Evolutionary conservation across 1,140 invertebrate species (phyloP).

Genomic region (Kradibia gibbosae): DNA sequence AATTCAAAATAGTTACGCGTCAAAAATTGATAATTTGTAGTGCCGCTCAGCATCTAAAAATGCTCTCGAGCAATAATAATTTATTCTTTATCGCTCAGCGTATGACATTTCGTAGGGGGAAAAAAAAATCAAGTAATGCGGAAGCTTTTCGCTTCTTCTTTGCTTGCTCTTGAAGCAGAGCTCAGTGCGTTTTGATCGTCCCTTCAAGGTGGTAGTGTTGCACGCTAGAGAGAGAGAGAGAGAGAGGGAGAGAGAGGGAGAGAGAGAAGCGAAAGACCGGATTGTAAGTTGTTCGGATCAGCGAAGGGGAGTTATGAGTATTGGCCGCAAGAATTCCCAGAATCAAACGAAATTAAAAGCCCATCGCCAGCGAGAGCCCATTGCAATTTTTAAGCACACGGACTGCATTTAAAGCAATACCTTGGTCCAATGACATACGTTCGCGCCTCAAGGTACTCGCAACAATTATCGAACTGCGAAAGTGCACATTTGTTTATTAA

Average conservation of each 20-base stretch:
- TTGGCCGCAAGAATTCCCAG: no score
- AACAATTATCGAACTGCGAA: no score
- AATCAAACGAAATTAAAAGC: not conserved
- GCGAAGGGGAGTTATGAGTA: not conserved
- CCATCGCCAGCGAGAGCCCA: not conserved
- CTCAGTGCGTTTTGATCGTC: slow-evolving; percentile 14
- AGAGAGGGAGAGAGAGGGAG: no score
- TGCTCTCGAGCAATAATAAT: slow-evolving; percentile 2
- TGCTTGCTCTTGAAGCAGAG: not conserved
- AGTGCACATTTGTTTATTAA: no score
- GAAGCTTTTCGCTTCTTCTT: slow-evolving; percentile 25
- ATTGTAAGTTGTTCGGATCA: not conserved
- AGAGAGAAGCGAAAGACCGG: not conserved
- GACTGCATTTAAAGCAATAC: not conserved
- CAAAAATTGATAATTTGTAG: not conserved
- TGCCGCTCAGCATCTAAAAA: not conserved
- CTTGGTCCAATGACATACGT: slow-evolving; percentile 22
- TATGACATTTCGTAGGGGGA: slow-evolving; percentile 25
- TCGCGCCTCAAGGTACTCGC: slow-evolving; percentile 41
- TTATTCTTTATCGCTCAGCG: not conserved
- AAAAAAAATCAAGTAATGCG: slow-evolving; percentile 49
- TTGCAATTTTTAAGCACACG: not conserved
- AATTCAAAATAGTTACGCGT: not conserved
- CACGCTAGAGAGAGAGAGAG: no score
- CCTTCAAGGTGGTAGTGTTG: not conserved